Evolutionary conservation across 2,113 vertebrate genomes (phyloP).

Genomic region (Calidris pugnax): DNA sequence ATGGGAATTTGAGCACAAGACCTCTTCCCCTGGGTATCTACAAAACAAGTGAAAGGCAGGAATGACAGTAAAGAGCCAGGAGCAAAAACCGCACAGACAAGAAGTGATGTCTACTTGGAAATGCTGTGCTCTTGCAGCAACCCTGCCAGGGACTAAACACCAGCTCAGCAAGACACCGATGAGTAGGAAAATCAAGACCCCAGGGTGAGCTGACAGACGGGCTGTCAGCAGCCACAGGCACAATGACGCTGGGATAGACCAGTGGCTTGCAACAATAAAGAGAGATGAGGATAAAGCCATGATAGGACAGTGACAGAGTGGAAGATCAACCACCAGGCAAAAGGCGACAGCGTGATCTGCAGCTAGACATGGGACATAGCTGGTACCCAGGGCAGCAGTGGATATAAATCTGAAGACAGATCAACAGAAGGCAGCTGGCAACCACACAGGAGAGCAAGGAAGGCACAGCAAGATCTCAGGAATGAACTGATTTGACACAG

Average conservation of each 20-base stretch:
- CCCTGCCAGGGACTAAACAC: background rate
- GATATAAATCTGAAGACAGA: background rate
- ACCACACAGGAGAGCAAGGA: background rate
- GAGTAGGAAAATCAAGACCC: background rate
- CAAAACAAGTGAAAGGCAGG: slow-evolving; percentile 5
- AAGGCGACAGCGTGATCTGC: background rate
- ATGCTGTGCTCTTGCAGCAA: background rate
- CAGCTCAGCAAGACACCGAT: background rate
- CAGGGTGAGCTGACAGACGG: background rate
- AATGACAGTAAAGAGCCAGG: slow-evolving; percentile 38
- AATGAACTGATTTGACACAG: background rate
- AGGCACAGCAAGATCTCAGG: background rate
- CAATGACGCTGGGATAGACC: background rate
- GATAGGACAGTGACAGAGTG: accelerated
- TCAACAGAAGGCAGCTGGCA: background rate
- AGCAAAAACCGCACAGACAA: slow-evolving; percentile 38
- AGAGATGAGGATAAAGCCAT: background rate
- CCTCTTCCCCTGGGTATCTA: slow-evolving; percentile 22
- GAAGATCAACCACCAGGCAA: background rate
- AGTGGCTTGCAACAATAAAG: background rate
- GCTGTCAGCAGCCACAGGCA: background rate
- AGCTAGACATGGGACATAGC: accelerated
- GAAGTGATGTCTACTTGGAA: slow-evolving; percentile 15
- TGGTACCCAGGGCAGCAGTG: background rate
- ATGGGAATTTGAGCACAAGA: background rate